Percentiles rank a stretch among this genome's conserved stretches.
Conservation (phyloP, 2,888 invertebrate species). For the Epirrita christyi region DNA sequence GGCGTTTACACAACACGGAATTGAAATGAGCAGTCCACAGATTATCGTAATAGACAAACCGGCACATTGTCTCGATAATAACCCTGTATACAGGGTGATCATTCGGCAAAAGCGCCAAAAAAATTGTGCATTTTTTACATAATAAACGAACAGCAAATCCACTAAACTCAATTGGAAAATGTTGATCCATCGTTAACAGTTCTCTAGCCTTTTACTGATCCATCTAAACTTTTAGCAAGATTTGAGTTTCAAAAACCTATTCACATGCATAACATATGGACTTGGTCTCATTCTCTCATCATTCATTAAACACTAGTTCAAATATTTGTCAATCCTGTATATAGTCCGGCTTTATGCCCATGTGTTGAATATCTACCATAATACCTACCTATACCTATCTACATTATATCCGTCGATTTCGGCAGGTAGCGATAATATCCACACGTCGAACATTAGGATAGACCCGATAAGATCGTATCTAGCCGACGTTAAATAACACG, state of each 20-base stretch:
- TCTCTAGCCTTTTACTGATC: no score
- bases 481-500: slow-evolving; percentile 80
- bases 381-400: slow-evolving; percentile 1
- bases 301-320: background rate
- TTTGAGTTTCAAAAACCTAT: no score
- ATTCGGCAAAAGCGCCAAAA: no score
- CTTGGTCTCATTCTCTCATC: no score
- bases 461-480: slow-evolving; percentile 79
- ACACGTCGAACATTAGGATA: slow-evolving; percentile 81
- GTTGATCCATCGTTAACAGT: no score
- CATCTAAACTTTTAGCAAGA: no score
- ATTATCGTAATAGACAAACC: slow-evolving; percentile 83
- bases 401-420: slow-evolving; percentile 66
- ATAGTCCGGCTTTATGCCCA: slow-evolving; percentile 47
- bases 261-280: no score
- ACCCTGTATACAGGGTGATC: slow-evolving; percentile 65
- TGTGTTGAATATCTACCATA: slow-evolving; percentile 64
- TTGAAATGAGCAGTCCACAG: slow-evolving; percentile 83
- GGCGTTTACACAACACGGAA: slow-evolving; percentile 83
- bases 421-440: slow-evolving; percentile 81
- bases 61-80: slow-evolving; percentile 81
- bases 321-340: slow-evolving; percentile 48
- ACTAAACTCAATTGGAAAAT: no score
- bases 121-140: no score
- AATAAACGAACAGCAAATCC: no score